Percentiles rank a stretch among this genome's conserved stretches.
phyloP scores from a whole-genome alignment of 1,140 invertebrate species.

The Ips nitidus region DNA sequence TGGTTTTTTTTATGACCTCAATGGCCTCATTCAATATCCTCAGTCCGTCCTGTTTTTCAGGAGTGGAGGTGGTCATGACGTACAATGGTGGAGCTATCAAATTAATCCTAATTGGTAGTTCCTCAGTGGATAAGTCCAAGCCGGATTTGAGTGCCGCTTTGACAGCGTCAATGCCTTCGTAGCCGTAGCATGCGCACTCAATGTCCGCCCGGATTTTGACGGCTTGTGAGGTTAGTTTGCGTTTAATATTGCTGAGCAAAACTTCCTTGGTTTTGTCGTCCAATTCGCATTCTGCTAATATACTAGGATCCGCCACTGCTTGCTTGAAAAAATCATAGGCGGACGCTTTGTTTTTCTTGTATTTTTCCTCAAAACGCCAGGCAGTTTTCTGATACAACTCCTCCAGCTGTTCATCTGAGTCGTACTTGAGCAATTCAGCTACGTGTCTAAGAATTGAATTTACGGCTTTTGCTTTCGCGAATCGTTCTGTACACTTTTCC shows the following conservation, averaged over 20 bases:
- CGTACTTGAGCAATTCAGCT: slow-evolving; percentile 90
- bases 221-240: slow-evolving; percentile 95
- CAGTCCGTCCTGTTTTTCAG: slow-evolving; percentile 92
- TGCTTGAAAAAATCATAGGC: slow-evolving; percentile 99
- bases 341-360: slow-evolving; percentile 88
- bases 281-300: slow-evolving; percentile 94
- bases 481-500: slow-evolving; percentile 97
- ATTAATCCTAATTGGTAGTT: slow-evolving; percentile 98
- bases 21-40: slow-evolving; percentile 87
- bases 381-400: slow-evolving; percentile 97
- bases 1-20: slow-evolving; percentile 82
- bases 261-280: slow-evolving; percentile 92
- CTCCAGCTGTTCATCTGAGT: slow-evolving; percentile 89
- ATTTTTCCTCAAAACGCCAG: slow-evolving; percentile 98
- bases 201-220: slow-evolving; percentile 98
- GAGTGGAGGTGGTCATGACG: slow-evolving; percentile 97
- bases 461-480: slow-evolving; percentile 97
- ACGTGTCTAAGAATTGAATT: slow-evolving; percentile 98
- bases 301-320: slow-evolving; percentile 92
- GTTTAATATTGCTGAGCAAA: slow-evolving; percentile 91
- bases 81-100: slow-evolving; percentile 97
- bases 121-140: slow-evolving; percentile 87
- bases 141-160: slow-evolving; percentile 92
- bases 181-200: slow-evolving; percentile 97
- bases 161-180: slow-evolving; percentile 99